Base-by-base conservation (phyloP, 2,113 vertebrate genomes). In the Gadus chalcogrammus region DNA sequence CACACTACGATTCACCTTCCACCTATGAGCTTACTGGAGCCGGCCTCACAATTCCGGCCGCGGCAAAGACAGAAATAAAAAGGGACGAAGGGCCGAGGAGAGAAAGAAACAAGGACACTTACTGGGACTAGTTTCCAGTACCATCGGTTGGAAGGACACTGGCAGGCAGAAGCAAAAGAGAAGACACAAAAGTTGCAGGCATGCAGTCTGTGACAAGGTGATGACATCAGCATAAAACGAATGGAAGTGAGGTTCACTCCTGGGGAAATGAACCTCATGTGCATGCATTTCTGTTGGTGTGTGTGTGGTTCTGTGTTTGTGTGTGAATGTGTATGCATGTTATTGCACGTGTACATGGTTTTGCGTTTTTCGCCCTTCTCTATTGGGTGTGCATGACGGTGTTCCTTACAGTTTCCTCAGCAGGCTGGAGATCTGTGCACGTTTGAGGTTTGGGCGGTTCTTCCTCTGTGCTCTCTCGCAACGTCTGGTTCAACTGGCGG, bases 381-480 rank as follows among this genome's bases (percentile, higher is more conserved):
- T 62, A 17, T 70, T 55, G n/a, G 60, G 71, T 70, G 72, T 63
- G 48, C 9, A 42, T 62, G 61, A 18, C 42, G 66, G 61, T 53
- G 53, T 48, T 28, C 59, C 83, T 94, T 75, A 94, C 93, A 85
- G 92, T 81, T 15, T 93, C 91, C 74, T 93, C 92, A 2, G 77
- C 67, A 61, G 88, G 76, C 24, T 93, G 92, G 55, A 93, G 84
- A 3, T 92, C 92, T 1, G 89, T 85, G 18, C 88, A 89, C 0
- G 90, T 79, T 31, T 86, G 88, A 1, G 84, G 68, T 68, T 89
- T 91, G 15, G 88, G 88, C 2, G 75, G 77, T 0, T 91, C 91
- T 3, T 95, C 93, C 27, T 91, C 94, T 0, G 92, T 90, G 71
- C 75, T 92, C 72, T 95, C 93, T 82, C 93, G 92, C 62, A 96